Conservation (phyloP, 2,888 invertebrate genomes). For the Syrphus vitripennis region DNA sequence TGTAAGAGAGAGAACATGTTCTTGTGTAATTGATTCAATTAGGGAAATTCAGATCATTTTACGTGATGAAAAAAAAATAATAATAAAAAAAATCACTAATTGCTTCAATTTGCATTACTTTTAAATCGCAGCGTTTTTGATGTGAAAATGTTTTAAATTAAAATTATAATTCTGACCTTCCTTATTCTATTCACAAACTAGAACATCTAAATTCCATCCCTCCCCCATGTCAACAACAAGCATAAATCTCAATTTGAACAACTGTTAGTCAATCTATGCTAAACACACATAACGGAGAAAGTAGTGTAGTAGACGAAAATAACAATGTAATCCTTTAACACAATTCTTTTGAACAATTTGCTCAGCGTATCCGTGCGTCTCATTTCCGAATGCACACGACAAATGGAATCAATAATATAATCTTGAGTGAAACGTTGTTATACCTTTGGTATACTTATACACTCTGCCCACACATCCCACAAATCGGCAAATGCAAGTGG, state of each 20-base stretch:
- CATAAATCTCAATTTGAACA: constrained; percentile 13
- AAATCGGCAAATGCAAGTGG: background rate
- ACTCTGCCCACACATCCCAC: background rate
- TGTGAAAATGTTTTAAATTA: background rate
- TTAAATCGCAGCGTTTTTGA: too few species aligned
- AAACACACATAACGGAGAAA: background rate
- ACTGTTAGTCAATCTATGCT: background rate
- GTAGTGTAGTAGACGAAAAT: background rate
- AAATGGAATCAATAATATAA: constrained; percentile 53
- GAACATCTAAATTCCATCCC: background rate
- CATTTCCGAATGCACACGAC: constrained; percentile 41
- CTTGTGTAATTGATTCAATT: constrained; percentile 62
- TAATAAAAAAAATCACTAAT: background rate
- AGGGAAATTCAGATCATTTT: background rate
- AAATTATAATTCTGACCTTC: background rate
- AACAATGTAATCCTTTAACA: constrained; percentile 11
- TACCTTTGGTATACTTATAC: background rate
- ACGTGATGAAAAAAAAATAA: background rate
- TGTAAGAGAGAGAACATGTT: constrained; percentile 11
- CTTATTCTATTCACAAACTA: background rate
- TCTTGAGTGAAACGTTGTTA: background rate
- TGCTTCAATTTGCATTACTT: background rate
- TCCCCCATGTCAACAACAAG: background rate
- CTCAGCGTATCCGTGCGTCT: constrained; percentile 21
- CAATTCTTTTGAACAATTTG: constrained; percentile 55